Evolutionary conservation across 2,797 vertebrate genomes (phyloP).

Genomic region (Hoplostethus mediterraneus): DNA sequence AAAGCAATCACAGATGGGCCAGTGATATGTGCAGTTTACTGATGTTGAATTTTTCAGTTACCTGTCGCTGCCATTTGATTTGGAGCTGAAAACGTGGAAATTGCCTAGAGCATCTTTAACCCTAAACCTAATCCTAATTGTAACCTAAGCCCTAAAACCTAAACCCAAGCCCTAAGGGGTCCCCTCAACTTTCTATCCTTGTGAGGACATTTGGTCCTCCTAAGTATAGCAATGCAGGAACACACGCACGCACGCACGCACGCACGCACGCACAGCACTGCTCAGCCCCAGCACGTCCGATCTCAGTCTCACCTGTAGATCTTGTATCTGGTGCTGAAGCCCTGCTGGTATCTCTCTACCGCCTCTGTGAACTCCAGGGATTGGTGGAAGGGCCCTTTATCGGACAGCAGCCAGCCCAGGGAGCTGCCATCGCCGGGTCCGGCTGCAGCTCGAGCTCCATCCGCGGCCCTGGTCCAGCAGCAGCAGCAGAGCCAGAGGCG

Average conservation of each 20-base stretch:
- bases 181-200: too few relatives aligned
- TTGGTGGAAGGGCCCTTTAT: constrained; percentile 97
- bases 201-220: too few relatives aligned
- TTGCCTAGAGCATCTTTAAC: too few relatives aligned
- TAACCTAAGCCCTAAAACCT: too few relatives aligned
- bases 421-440: constrained; percentile 83
- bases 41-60: too few relatives aligned
- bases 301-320: constrained; percentile 92
- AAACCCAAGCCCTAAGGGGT: too few relatives aligned
- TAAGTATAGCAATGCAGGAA: too few relatives aligned
- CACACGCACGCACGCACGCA: background rate
- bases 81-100: too few relatives aligned
- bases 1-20: too few relatives aligned
- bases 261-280: background rate
- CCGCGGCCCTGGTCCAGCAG: constrained; percentile 78
- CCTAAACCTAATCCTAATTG: too few relatives aligned
- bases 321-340: constrained; percentile 97
- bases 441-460: constrained; percentile 48
- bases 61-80: too few relatives aligned
- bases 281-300: background rate
- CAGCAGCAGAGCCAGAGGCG: constrained; percentile 85
- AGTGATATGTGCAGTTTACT: too few relatives aligned
- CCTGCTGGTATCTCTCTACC: constrained; percentile 94
- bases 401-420: constrained; percentile 95
- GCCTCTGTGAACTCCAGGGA: constrained; percentile 97